Percentiles rank a stretch among this genome's conserved stretches.
These are phyloP conservation scores for Brachionichthys hirsutus DNA, from an alignment of 2,113 vertebrate species.

Conservation along the genomic window DNA sequence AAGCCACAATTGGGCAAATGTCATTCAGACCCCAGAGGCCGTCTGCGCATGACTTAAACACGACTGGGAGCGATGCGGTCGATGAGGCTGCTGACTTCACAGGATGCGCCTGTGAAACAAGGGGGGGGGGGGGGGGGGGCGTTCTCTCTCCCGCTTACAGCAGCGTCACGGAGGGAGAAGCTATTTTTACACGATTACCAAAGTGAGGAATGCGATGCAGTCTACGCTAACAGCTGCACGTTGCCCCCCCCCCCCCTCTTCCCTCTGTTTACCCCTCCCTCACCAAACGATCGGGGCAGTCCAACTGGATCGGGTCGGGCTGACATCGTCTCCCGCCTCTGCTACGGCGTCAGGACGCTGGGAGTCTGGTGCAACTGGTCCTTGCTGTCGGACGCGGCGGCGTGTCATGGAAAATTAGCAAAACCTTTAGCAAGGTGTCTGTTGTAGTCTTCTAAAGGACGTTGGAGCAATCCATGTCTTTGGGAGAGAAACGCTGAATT, in stretches of 20 bases:
- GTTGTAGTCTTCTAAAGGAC: no score
- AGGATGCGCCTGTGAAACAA: conserved; percentile 65
- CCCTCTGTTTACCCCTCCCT: conserved; percentile 7
- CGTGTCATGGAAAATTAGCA: not conserved
- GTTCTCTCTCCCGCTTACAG: conserved; percentile 58
- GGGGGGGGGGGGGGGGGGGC: conserved; percentile 57
- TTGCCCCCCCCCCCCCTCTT: conserved; percentile 9
- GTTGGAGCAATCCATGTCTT: no score
- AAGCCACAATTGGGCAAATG: conserved; percentile 20
- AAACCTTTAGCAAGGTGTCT: no score
- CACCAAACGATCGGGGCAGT: conserved; percentile 16
- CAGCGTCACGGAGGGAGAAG: conserved; percentile 30
- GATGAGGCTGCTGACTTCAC: conserved; percentile 66
- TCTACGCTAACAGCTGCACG: conserved; percentile 66
- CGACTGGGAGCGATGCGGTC: conserved; percentile 51
- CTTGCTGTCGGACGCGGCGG: not conserved
- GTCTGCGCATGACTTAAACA: conserved; percentile 55
- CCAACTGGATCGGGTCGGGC: conserved; percentile 45
- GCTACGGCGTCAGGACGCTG: conserved; percentile 64
- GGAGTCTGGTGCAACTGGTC: conserved; percentile 66
- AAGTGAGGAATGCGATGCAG: conserved; percentile 55
- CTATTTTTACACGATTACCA: conserved; percentile 72
- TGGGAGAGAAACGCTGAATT: no score
- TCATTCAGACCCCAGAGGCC: conserved; percentile 16
- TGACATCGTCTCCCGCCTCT: conserved; percentile 61